A percentile compares a stretch with the other conserved stretches of the same genome.
phyloP scores from a whole-genome alignment of 2,113 vertebrate species.

The Caloenas nicobarica region DNA sequence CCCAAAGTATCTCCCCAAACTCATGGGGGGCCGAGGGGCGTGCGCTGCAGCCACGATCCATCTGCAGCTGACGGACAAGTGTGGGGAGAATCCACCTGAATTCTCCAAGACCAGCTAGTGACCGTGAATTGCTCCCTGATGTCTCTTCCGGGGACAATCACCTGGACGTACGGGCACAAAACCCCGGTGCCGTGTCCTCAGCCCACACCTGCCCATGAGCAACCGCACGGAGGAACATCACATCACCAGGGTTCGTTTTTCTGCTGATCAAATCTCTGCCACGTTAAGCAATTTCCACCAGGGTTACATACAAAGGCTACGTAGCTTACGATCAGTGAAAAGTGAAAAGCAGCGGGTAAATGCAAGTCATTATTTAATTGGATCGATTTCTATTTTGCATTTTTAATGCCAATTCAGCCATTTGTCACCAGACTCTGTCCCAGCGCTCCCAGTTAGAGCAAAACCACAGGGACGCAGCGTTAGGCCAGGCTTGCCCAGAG shows the following conservation, averaged over 20 bases:
- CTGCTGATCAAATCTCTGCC: neutral
- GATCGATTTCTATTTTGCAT: neutral
- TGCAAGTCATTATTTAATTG: constrained; percentile 3
- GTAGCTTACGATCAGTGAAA: neutral
- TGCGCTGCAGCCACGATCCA: neutral
- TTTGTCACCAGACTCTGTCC: neutral
- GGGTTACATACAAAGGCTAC: neutral
- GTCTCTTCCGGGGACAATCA: neutral
- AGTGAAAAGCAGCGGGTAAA: neutral
- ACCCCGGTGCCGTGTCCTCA: neutral
- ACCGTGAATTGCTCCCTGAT: neutral
- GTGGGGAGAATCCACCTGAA: no score
- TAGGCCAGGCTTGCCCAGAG: neutral
- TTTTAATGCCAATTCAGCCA: neutral
- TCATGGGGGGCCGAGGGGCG: neutral
- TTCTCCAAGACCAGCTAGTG: neutral
- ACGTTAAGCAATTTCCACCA: neutral
- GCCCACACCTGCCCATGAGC: neutral
- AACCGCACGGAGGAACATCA: neutral
- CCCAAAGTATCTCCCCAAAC: neutral
- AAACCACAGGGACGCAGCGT: neutral
- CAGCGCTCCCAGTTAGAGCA: neutral
- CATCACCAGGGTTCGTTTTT: neutral
- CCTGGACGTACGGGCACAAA: neutral
- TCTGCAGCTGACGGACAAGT: no score